Base-by-base conservation (phyloP, 2,797 vertebrate species). In the Lacerta bilineata region DNA sequence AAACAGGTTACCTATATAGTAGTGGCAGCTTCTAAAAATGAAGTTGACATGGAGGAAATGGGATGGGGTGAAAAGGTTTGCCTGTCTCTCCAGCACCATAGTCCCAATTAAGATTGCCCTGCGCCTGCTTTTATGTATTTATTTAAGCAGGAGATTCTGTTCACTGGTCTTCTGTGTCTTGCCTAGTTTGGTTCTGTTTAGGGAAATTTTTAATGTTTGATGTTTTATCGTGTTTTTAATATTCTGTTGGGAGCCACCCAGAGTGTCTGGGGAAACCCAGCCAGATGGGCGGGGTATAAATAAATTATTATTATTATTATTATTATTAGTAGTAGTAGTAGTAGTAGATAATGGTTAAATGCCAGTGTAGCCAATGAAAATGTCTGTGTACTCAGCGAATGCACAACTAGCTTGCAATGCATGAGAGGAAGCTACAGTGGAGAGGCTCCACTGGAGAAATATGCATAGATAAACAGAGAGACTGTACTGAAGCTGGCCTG, bases 401-500 rank as follows among this genome's bases (percentile, higher is more conserved):
- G 72, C 11, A 23, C 13, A 75, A 61, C 4, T 25, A 39, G 61
- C 80, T 76, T 46, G 29, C 39, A 43, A 33, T 29, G 33, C 50
- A 46, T 29, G 72, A 23, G 20, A 50, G 41, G 71, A 83, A 88
- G 71, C 41, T 23, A 39, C 80, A 76, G 41, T 8, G 72, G 72
- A 83, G n/a, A 68, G 61, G 29, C 20, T 83, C 59, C 46, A 23
- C 10, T 76, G 71, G 39, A 83, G 41, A 88, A 83, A 88, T 88
- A 83, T 77, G 68, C 29, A 39, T 66, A 87, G 36, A 87, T 87
- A 41, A 87, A 87, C 71, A 64, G 25, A 41, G 20, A 15, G 23
- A 79, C 43, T 18, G 25, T 43, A 82, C 43, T 66, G 29, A 87
- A 82, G 61, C 11, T 36, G 36, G 41, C 20, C 55, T 87, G 86